phyloP scores from a whole-genome alignment of 1,140 invertebrate genomes.

The Elymnias hypermnestra region DNA sequence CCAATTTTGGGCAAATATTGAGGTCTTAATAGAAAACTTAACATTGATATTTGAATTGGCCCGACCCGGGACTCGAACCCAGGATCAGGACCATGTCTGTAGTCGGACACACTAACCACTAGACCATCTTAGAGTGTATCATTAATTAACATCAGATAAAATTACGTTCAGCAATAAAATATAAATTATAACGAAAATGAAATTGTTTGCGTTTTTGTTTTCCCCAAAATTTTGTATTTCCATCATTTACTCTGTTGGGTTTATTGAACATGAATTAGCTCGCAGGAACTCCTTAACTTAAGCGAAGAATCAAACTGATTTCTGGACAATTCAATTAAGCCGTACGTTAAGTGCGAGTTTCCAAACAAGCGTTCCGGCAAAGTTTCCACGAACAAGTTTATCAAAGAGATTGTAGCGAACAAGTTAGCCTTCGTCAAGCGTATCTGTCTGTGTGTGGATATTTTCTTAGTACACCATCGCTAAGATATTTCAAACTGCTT shows the following conservation, averaged over 20 bases:
- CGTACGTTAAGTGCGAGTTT: conserved; percentile 62
- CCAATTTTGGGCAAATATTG: no score
- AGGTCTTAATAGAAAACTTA: no score
- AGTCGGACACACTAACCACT: no score
- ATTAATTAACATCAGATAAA: no score
- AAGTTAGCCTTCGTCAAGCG: conserved; percentile 51
- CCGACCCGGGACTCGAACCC: no score
- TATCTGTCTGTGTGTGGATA: conserved; percentile 29
- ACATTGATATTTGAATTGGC: no score
- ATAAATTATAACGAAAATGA: no score
- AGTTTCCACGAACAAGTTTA: conserved; percentile 55
- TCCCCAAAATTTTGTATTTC: neutral
- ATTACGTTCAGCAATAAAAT: no score
- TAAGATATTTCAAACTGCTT: conserved; percentile 2
- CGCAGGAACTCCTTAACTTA: neutral
- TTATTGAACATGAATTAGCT: conserved; percentile 2
- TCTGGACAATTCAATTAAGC: conserved; percentile 69
- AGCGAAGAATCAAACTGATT: conserved; percentile 56
- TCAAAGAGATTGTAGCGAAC: conserved; percentile 70
- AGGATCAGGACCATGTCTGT: no score
- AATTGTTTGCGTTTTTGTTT: neutral
- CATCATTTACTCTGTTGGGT: neutral
- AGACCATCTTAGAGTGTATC: no score
- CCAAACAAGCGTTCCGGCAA: conserved; percentile 54
- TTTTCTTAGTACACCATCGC: conserved; percentile 22